Base-by-base conservation (phyloP, 2,113 vertebrate species). In the Cebidichthys violaceus region DNA sequence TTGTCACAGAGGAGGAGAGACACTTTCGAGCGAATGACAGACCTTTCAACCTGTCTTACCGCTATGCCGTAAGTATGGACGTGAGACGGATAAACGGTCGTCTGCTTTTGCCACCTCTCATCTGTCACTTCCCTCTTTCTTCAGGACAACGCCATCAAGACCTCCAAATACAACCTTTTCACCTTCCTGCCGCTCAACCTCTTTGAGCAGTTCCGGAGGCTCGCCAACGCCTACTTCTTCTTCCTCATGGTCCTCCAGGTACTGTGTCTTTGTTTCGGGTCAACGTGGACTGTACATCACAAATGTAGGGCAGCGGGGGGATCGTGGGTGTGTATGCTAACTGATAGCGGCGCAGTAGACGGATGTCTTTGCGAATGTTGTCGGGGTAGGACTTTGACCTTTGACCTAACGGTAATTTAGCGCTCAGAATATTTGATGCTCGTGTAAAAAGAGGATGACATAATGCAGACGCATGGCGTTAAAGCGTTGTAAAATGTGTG, bases 171-270 rank as follows among this genome's bases (percentile, higher is more conserved):
- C 91, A 98, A 95, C 83, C 20, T 96, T 75, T 89, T 98, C 87
- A 97, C 95, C 85, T 99, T 99, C 92, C 95, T 99, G 87, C 98
- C 98, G 2, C 93, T 97, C 79, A 99, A 99, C 94, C 94, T 99
- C 29, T 99, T 99, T 39, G 97, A 99, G 88, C 98, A 99, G 95
- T 97, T 99, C 86, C 96, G 95, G 92, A 95, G 97, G 84, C 95
- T 99, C 66, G 97, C 97, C 86, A 99, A 99, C n/a, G 96, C 96
- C 27, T 99, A 99, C 92, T 99, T 99, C 90, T 93, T 98, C 45
- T 92, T 96, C 91, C 95, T 99, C 83, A 93, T 99, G 61, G 76
- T 96, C 70, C 93, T 99, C 22, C 97, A 99, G 97, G 98, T 97
- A 0, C 2, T 22, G 15, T 29, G n/a, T 9, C 2, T 31, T n/a